These are phyloP conservation scores for Phoenicopterus ruber DNA, from an alignment of 2,113 vertebrate genomes.

Conservation along the genomic window DNA sequence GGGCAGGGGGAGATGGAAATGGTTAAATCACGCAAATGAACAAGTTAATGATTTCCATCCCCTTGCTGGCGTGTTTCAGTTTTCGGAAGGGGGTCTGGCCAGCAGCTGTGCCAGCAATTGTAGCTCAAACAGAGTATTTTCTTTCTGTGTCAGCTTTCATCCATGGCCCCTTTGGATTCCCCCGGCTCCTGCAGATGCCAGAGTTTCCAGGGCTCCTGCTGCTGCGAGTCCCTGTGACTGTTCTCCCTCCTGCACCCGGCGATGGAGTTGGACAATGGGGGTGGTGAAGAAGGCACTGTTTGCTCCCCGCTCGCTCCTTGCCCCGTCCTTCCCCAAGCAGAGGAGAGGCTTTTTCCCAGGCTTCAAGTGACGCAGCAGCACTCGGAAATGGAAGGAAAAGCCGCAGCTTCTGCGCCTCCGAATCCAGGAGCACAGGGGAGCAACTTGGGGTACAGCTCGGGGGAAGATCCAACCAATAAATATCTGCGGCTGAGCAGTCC, in stretches of 20 bases:
- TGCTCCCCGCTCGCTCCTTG: background rate
- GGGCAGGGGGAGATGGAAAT: background rate
- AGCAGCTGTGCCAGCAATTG: constrained; percentile 41
- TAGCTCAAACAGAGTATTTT: background rate
- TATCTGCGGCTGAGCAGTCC: background rate
- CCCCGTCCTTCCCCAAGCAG: background rate
- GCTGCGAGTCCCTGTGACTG: background rate
- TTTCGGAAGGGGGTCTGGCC: constrained; percentile 8
- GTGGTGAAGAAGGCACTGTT: background rate
- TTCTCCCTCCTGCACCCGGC: background rate
- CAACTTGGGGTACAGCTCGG: fast-evolving
- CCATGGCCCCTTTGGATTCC: background rate
- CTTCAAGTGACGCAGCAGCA: background rate
- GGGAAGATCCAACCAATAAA: background rate
- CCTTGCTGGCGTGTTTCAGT: background rate
- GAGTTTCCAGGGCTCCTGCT: background rate
- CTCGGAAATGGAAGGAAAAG: background rate
- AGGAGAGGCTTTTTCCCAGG: background rate
- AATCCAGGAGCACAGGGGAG: background rate
- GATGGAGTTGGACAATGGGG: background rate
- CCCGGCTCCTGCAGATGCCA: background rate
- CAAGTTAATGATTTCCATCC: constrained; percentile 28
- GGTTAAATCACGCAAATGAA: background rate
- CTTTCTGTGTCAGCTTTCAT: constrained; percentile 28
- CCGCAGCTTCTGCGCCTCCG: background rate